Evolutionary conservation across 1,140 invertebrate genomes (phyloP).

Genomic region (Vanessa atalanta): DNA sequence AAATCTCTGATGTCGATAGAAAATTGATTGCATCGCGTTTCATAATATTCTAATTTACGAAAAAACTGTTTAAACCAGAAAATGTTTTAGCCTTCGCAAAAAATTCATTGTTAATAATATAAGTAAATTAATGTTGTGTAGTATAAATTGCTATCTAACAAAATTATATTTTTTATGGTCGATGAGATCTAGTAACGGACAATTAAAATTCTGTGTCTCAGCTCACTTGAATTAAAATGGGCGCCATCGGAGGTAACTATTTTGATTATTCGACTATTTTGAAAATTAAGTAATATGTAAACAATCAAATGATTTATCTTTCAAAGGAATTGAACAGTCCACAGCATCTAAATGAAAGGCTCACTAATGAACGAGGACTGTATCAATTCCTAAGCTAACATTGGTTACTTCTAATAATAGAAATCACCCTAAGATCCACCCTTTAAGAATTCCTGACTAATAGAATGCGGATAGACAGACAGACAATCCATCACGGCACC

Average conservation of each 20-base stretch:
- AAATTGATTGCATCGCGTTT: slow-evolving; percentile 25
- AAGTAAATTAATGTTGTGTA: slow-evolving; percentile 6
- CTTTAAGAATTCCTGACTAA: slow-evolving; percentile 78
- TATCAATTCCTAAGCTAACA: slow-evolving; percentile 73
- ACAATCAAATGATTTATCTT: neutral
- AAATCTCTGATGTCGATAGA: slow-evolving; percentile 35
- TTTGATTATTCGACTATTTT: neutral
- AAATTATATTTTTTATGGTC: neutral
- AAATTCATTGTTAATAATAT: neutral
- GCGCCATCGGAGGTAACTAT: neutral
- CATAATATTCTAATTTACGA: slow-evolving; percentile 18
- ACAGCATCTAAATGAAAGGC: slow-evolving; percentile 2
- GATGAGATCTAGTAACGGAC: neutral
- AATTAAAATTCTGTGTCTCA: neutral
- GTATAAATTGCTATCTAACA: neutral
- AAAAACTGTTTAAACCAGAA: neutral
- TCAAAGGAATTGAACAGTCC: neutral
- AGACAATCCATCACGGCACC: slow-evolving; percentile 76
- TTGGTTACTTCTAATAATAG: slow-evolving; percentile 70
- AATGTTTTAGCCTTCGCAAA: neutral
- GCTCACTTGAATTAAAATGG: neutral
- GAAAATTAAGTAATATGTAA: neutral
- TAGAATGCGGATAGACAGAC: slow-evolving; percentile 77
- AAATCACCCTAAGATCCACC: slow-evolving; percentile 67
- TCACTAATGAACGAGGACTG: slow-evolving; percentile 45